phyloP scores from a whole-genome alignment of 2,797 vertebrate genomes.

The Pampus argenteus region DNA sequence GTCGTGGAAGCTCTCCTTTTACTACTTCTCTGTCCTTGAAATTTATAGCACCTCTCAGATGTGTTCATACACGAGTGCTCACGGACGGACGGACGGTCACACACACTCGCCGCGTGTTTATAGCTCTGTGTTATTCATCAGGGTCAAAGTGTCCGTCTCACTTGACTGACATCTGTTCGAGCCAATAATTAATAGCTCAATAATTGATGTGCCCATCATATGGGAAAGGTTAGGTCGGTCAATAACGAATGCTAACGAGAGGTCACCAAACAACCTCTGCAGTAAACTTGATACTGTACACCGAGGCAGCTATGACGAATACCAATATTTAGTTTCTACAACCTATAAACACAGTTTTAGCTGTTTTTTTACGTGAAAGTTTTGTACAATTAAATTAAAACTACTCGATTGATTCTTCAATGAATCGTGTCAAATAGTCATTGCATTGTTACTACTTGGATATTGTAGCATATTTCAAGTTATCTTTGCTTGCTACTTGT shows the following conservation, averaged over 20 bases:
- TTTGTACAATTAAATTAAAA: not conserved
- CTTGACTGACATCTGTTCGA: slow-evolving; percentile 74
- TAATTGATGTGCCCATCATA: slow-evolving; percentile 71
- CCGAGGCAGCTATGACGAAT: not conserved
- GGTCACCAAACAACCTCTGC: slow-evolving; percentile 39
- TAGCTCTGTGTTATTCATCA: slow-evolving; percentile 52
- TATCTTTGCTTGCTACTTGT: not conserved
- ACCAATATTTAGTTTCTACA: not conserved
- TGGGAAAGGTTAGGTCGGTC: slow-evolving; percentile 41
- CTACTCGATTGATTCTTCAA: not conserved
- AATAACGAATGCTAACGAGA: slow-evolving; percentile 46
- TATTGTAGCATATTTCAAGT: not conserved
- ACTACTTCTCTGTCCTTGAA: slow-evolving; percentile 62
- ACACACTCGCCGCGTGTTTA: slow-evolving; percentile 59
- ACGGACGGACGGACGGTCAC: slow-evolving; percentile 23
- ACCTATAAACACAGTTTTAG: not conserved
- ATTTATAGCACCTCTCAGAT: slow-evolving; percentile 70
- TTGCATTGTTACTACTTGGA: not conserved
- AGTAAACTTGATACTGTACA: not conserved
- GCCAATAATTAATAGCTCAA: slow-evolving; percentile 66
- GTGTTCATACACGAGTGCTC: slow-evolving; percentile 62
- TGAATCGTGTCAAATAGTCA: not conserved
- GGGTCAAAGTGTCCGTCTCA: slow-evolving; percentile 68
- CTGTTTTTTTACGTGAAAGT: not conserved
- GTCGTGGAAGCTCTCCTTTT: slow-evolving; percentile 58